Evolutionary conservation across 2,888 invertebrate genomes (phyloP), one percentile per base, ranked within the genome.

Genomic region (Drosophila falleni): DNA sequence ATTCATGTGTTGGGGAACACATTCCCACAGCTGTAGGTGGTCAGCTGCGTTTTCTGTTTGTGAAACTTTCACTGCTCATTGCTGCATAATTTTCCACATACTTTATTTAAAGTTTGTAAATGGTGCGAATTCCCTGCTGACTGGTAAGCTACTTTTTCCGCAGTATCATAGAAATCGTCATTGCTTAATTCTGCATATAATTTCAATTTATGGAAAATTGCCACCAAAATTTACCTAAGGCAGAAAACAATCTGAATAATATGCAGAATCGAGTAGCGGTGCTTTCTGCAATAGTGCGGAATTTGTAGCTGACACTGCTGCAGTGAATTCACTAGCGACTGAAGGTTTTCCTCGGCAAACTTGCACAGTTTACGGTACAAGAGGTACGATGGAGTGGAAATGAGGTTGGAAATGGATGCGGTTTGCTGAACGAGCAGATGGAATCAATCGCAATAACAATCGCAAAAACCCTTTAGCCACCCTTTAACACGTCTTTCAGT

Each of bases 391-490:
- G 35, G 5, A 1, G 35, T 35, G 39, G 33, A 19, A 62, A 55
- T 19, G 53, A 26, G 33, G 15, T 59, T 44, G 46, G 37, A 42
- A 46, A 65, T 59, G 56, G 29, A 49, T 44, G 37, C 35, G 53
- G 42, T 8, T 29, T 29, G 8, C 29, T 29, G 29, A 29, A 29
- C 4, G 29, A 29, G 29, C 8, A n/a, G 37, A 41, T 58, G 54
- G 54, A 79, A 78, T 74, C 76, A 76, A 76, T 76, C 74, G 76
- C 60, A 29, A 23, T 23, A 1, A 3, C 23, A 29, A 29, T 29
- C 29, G 29, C 29, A 64, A 59, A 61, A 69, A 78, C 74, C 74
- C 74, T 74, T 63, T 46, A 19, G 41, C 54, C 41, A 58, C 78
- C 1, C 23, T 23, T 23, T 23, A 58, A 26, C 72, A 61, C 65